These are phyloP conservation scores for Platalea minor DNA, from an alignment of 2,797 vertebrate species.

Conservation along the genomic window DNA sequence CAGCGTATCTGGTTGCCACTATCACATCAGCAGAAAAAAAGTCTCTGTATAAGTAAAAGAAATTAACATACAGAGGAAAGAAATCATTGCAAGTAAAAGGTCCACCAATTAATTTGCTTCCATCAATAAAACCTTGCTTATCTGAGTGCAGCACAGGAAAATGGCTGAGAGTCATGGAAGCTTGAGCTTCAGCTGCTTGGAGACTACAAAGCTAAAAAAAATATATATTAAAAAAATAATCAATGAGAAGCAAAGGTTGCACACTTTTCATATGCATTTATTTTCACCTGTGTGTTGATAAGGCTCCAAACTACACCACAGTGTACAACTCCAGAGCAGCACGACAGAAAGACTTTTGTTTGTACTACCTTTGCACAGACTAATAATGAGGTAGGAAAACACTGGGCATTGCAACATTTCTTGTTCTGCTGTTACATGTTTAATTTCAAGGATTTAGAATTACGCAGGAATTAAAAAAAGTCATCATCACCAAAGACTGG, in stretches of 20 bases:
- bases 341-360: neutral
- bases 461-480: neutral
- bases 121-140: neutral
- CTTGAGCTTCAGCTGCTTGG: neutral
- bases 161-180: neutral
- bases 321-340: neutral
- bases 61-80: neutral
- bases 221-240: neutral
- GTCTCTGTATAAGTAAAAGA: neutral
- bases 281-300: neutral
- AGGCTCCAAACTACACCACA: neutral
- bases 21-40: neutral
- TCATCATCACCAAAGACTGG: neutral
- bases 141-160: neutral
- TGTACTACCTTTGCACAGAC: neutral
- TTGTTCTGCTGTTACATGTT: neutral
- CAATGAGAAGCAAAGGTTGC: neutral
- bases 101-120: neutral
- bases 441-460: neutral
- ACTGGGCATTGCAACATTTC: neutral
- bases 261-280: neutral
- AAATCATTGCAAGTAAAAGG: neutral
- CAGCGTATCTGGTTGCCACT: neutral
- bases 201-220: neutral
- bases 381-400: neutral